Evolutionary conservation across 1,140 invertebrate species (phyloP), one percentile per base, ranked within the genome.

Genomic region (Orchestia grillus): DNA sequence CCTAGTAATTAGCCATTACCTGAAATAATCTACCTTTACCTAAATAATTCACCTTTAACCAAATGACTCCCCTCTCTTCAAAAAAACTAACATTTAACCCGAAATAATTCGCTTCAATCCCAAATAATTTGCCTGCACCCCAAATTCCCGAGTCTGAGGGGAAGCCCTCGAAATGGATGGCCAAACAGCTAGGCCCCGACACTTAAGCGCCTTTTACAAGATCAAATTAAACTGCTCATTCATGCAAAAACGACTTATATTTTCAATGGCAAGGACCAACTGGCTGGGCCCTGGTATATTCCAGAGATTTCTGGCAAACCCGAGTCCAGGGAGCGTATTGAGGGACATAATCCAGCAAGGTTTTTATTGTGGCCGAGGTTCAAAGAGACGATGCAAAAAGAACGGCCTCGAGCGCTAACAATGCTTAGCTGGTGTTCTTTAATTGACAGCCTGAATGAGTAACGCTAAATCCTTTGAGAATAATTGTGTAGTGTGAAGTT

Each of bases 151-250:
- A 90, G 15, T 90, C 23, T 8, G 43, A 90, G 41, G 11, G 43
- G 41, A 11, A 36, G 88, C 88, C 4, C 4, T 90, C n/a, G 28
- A 42, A 90, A 90, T 41, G 88, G 43, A 44, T 11, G 41, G 88
- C 1, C 41, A 41, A 90, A 41, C 43, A 41, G 88, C 41, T 8
- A 90, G 41, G 43, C 62, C 28, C 1, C 62, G 88, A 90, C 42
- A 28, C 88, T 90, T 90, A 15, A 90, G 43, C 41, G 88, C 36
- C 88, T 44, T 44, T 90, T 41, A 42, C 3, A 90, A 90, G 88
- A 90, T 90, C 88, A 90, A 90, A 90, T 90, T 90, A 90, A 90
- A 90, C 88, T 90, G 88, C 41, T 90, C 42, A 90, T 90, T 90
- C 88, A 44, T 41, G 43, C 41, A 90, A 90, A 90, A 77, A 77